Conservation (phyloP, 2,797 vertebrate genomes). For the Neosilurus mollespiculum region DNA sequence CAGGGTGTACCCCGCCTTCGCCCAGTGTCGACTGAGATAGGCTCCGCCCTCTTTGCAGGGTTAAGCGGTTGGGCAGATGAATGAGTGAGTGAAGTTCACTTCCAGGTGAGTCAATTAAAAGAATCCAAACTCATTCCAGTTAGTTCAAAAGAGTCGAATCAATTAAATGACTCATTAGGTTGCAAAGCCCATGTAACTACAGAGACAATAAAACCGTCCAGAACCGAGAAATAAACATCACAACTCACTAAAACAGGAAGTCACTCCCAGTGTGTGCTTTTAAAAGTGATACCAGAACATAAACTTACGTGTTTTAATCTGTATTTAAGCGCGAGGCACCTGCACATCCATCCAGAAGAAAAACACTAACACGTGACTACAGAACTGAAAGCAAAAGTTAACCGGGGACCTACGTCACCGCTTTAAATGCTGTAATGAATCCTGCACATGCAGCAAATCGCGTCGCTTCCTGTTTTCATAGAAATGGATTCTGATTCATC, state of each 20-base stretch:
- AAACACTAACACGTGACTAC: too few relatives aligned
- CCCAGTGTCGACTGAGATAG: too few relatives aligned
- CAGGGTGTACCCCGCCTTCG: too few relatives aligned
- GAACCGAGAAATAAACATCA: not conserved
- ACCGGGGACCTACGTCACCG: not conserved
- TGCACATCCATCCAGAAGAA: not conserved
- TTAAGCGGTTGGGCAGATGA: too few relatives aligned
- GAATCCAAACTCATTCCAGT: not conserved
- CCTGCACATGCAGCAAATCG: not conserved
- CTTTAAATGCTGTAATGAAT: not conserved
- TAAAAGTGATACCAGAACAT: not conserved
- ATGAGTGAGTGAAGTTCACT: not conserved
- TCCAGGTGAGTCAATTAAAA: not conserved
- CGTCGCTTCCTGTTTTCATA: not conserved
- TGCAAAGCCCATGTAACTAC: not conserved
- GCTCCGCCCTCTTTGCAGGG: too few relatives aligned
- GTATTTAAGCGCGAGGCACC: not conserved
- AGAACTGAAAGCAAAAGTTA: slow-evolving; percentile 7
- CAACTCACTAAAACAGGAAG: not conserved
- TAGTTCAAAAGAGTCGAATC: not conserved
- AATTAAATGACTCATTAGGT: not conserved
- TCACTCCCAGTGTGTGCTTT: not conserved
- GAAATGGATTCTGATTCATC: not conserved
- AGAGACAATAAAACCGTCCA: not conserved
- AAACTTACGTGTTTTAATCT: not conserved